These are phyloP conservation scores for Megaleporinus macrocephalus DNA, from an alignment of 2,113 vertebrate species.

Conservation along the genomic window DNA sequence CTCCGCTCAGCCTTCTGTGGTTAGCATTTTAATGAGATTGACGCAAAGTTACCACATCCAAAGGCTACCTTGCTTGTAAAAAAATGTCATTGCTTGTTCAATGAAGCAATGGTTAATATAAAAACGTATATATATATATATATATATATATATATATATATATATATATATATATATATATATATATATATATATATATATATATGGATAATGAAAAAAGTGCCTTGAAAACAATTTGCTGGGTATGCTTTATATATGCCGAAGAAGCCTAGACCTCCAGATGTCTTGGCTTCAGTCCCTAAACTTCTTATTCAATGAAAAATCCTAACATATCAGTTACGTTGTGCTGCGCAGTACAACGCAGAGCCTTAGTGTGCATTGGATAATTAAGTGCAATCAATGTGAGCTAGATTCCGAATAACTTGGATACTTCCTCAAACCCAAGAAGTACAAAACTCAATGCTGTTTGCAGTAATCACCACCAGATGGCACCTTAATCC, in stretches of 20 bases:
- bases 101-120: too few species aligned
- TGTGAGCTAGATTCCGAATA: background rate
- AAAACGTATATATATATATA: too few species aligned
- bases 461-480: constrained; percentile 21
- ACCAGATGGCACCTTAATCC: constrained; percentile 44
- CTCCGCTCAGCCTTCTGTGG: background rate
- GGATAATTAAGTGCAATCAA: background rate
- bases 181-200: background rate
- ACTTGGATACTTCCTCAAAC: constrained; percentile 7
- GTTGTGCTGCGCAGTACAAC: background rate
- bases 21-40: background rate
- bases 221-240: background rate
- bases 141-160: too few species aligned
- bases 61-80: background rate
- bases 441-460: background rate
- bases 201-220: background rate
- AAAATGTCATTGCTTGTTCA: background rate
- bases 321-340: background rate
- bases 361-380: background rate
- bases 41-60: background rate
- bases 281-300: background rate
- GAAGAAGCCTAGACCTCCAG: background rate
- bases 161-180: too few species aligned
- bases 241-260: background rate
- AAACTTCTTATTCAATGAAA: background rate